Evolutionary conservation across 2,797 vertebrate species (phyloP).

Genomic region (Lacerta bilineata): DNA sequence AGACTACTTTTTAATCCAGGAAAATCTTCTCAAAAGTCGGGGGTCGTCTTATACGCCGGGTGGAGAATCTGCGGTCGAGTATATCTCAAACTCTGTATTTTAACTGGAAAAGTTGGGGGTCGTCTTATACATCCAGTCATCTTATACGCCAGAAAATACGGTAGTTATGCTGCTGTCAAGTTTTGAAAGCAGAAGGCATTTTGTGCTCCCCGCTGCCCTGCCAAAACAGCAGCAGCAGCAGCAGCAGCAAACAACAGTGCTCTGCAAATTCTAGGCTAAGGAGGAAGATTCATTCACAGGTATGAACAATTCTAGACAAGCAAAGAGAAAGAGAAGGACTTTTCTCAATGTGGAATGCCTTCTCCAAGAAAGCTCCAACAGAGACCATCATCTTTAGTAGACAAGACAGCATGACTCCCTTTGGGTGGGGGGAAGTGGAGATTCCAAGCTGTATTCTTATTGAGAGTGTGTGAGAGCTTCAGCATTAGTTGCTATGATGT

Average conservation of each 20-base stretch:
- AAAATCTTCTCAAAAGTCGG: too few species aligned
- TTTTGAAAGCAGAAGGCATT: not conserved
- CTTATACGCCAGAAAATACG: too few species aligned
- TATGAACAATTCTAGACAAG: not conserved
- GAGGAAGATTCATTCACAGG: accelerated
- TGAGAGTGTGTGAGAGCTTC: too few species aligned
- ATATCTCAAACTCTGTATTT: too few species aligned
- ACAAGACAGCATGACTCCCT: not conserved
- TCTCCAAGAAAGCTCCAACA: not conserved
- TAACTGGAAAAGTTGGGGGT: too few species aligned
- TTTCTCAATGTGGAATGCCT: not conserved
- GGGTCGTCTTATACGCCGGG: too few species aligned
- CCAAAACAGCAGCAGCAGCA: not conserved
- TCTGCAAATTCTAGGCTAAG: not conserved
- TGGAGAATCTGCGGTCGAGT: too few species aligned
- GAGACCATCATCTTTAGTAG: not conserved
- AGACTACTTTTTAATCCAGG: too few species aligned
- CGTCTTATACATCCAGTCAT: too few species aligned
- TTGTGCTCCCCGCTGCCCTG: not conserved
- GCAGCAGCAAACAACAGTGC: not conserved
- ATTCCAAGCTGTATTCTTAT: not conserved
- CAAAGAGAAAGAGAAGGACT: not conserved
- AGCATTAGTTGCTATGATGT: not conserved
- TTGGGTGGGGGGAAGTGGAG: not conserved
- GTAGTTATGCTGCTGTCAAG: not conserved